A percentile compares a stretch with the other conserved stretches of the same genome.
These are phyloP conservation scores for Danaus melanippus DNA, from an alignment of 1,140 invertebrate genomes.

Conservation along the genomic window DNA sequence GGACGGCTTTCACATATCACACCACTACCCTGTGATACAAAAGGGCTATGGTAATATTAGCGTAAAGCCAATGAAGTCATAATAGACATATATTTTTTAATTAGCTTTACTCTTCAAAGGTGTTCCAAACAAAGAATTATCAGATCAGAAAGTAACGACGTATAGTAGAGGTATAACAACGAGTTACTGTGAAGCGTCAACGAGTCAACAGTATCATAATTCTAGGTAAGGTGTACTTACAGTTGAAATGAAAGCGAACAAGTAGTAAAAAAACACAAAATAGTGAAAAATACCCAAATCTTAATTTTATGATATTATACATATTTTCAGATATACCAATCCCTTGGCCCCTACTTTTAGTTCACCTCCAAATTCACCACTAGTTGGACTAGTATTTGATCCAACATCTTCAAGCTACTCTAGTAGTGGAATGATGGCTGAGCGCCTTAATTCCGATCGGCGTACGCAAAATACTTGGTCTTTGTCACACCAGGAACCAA, in stretches of 20 bases:
- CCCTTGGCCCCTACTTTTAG: slow-evolving; percentile 52
- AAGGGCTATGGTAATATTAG: slow-evolving; percentile 45
- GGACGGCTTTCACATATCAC: slow-evolving; percentile 36
- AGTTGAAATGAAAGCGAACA: no score
- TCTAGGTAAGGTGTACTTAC: slow-evolving; percentile 29
- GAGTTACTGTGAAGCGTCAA: slow-evolving; percentile 46
- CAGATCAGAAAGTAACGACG: slow-evolving; percentile 43
- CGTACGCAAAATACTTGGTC: slow-evolving; percentile 56
- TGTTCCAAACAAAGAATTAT: slow-evolving; percentile 41
- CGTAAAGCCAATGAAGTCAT: slow-evolving; percentile 5
- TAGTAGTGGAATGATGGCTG: slow-evolving; percentile 39
- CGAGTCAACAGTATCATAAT: slow-evolving; percentile 47
- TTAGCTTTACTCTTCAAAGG: slow-evolving; percentile 24
- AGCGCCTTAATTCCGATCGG: slow-evolving; percentile 43
- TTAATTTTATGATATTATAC: neutral
- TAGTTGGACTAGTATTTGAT: slow-evolving; percentile 57
- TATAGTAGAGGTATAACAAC: slow-evolving; percentile 45
- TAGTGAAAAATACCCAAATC: no score
- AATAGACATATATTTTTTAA: slow-evolving; percentile 7
- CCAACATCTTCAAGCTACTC: slow-evolving; percentile 49
- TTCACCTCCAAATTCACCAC: slow-evolving; percentile 59
- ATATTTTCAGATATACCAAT: slow-evolving; percentile 53
- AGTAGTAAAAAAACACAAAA: no score
- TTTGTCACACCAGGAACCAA: slow-evolving; percentile 54
- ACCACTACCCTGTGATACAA: slow-evolving; percentile 40